Base-by-base conservation (phyloP, 2,888 invertebrate species). In the Plusia festucae region DNA sequence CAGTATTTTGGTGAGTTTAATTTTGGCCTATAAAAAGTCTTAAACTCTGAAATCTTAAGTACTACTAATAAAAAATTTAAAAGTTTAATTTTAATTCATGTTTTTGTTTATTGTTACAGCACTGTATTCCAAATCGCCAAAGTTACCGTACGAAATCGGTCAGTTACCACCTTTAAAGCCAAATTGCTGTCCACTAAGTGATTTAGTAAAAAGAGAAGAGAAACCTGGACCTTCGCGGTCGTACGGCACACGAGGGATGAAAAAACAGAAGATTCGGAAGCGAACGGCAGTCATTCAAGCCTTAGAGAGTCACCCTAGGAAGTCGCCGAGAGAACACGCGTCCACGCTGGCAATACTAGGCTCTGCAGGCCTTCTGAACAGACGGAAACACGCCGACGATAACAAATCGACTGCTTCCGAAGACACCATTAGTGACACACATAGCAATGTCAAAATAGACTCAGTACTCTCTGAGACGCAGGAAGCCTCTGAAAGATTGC, bases 311-410 rank as follows among this genome's bases (percentile, higher is more conserved):
- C 97, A 96, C 69, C 97, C 98, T 0, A 93, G 98, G 49, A 98
- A 98, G 85, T 98, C 98, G 0, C 98, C 98, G 0, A 94, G 98
- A 22, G 98, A 98, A 87, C 98, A 98, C 86, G 98, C 98, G 0
- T 98, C 98, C 0, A 98, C 98, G 0, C 90, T 98, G 67, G 98
- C 98, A 0, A 97, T 98, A 65, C 96, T 98, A 3, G 97, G 97
- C 11, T 92, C 94, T 0, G 93, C 92, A 49, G 96, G 97, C 60
- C 89, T 97, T 22, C 91, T 96, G 9, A 95, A 96, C 40, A 93
- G 96, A 57, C 90, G 96, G 63, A 95, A 93, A 78, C 85, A 92
- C 68, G 77, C 82, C 2, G 95, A 93, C 65, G 95, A 93, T 80
- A 85, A 88, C 18, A 93, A 95, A 80, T 94, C 94, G 0, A 92